Evolutionary conservation across 37 sponge, comb jelly and placozoan species (phyloP).

Genomic region (Mnemiopsis leidyi): DNA sequence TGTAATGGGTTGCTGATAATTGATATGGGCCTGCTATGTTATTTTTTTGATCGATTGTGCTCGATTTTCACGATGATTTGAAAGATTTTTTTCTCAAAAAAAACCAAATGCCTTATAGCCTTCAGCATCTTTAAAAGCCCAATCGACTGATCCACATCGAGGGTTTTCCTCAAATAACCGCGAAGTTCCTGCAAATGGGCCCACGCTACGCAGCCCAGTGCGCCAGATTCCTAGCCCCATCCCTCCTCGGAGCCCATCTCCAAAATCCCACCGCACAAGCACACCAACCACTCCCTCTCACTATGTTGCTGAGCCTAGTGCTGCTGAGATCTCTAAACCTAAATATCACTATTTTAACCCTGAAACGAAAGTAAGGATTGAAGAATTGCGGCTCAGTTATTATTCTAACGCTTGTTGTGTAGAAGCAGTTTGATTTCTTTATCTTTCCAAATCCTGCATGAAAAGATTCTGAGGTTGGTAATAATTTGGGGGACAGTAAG

Average conservation of each 20-base stretch:
- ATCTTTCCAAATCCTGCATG: too few species aligned
- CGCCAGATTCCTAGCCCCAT: neutral
- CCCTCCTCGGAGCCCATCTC: neutral
- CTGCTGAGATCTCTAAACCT: neutral
- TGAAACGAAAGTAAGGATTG: neutral
- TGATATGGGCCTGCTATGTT: too few species aligned
- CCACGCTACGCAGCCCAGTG: neutral
- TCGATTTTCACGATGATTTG: too few species aligned
- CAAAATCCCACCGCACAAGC: neutral
- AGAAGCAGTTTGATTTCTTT: too few species aligned
- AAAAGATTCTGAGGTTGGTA: too few species aligned
- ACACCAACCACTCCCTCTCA: neutral
- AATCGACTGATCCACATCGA: neutral
- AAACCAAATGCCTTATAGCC: too few species aligned
- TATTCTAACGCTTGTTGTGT: too few species aligned
- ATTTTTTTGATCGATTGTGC: too few species aligned
- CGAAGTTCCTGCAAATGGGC: neutral
- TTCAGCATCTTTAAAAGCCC: neutral
- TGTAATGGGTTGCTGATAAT: too few species aligned
- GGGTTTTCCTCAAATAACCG: neutral
- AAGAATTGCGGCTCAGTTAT: too few species aligned
- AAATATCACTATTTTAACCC: slow-evolving; percentile 4
- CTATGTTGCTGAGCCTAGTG: neutral
- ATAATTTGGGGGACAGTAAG: too few species aligned
- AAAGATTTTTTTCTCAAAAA: too few species aligned